Evolutionary conservation across 2,797 vertebrate genomes (phyloP), one percentile per base, ranked within the genome.

Genomic region (Gymnothorax reevesii): DNA sequence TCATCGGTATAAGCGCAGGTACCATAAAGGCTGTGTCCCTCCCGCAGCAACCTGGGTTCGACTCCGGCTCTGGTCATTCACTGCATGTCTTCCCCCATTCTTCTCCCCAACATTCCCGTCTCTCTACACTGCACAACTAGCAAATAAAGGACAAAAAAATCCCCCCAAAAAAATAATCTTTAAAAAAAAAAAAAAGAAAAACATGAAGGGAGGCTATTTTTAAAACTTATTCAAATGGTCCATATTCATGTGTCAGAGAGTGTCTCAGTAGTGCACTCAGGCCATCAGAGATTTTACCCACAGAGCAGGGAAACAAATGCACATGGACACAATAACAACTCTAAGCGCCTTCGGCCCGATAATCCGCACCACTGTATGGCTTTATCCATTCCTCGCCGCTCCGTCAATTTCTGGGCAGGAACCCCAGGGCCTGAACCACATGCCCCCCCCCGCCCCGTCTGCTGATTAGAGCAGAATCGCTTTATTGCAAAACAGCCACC

Each of bases 401-500:
- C 15, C 25, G 20, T 33, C 57, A 83, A 60, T 33, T 57, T 83
- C n/a, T 9, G 42, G 77, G 54, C 69, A 9, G 25, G 9, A 10
- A 27, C 27, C 49, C 73, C 15, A 42, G 33, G 73, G 73, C 92
- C 90, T 91, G 54, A 88, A 95, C 90, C 93, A 20, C 20, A 7
- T 10, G 69, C 69, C 15, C 9, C 69, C 7, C 55, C 83, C 20
- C n/a, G 90, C 88, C 86, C 83, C 83, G 88, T 84, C 90, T 90
- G 92, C 92, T 93, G 90, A 95, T 95, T 91, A 86, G 90, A 12
- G 1, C 69, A 1, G 20, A 87, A 90, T 94, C 92, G 91, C 95
- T 95, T 93, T 91, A 91, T 96, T 95, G 95, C 92, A 94, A 92
- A 94, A 94, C 93, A 12, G 93, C 93, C 94, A 91, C 88, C 42